A percentile compares a stretch with the other conserved stretches of the same genome.
Conservation (phyloP, 2,113 vertebrate genomes). For the Pachycephala philippinensis region DNA sequence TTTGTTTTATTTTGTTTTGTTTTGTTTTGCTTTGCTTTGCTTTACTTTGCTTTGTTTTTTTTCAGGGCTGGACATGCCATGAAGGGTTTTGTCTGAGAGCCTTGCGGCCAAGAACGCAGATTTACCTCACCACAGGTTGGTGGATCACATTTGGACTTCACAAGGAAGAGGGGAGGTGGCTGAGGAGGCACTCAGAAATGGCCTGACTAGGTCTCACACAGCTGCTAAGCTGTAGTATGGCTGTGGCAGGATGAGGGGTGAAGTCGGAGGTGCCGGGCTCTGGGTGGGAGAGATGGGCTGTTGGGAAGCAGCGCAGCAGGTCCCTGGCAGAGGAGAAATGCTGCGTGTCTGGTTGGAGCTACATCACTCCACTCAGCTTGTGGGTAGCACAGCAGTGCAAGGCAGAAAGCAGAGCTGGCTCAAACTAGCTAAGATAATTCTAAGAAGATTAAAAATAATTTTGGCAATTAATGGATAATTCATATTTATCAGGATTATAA, state of each 20-base stretch:
- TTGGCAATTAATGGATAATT: conserved; percentile 26
- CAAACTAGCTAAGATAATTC: not conserved
- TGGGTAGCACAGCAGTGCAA: not conserved
- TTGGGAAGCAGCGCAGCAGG: not conserved
- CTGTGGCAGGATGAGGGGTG: not conserved
- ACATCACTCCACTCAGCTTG: not conserved
- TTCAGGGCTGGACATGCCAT: conserved; percentile 10
- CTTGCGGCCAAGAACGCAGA: rapidly evolving
- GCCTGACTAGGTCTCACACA: not conserved
- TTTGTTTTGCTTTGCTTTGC: not conserved
- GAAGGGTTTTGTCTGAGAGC: not conserved
- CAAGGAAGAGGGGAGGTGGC: not conserved
- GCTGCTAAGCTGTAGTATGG: not conserved
- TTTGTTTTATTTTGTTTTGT: not conserved
- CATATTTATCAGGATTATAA: not conserved
- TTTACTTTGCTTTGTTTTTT: not conserved
- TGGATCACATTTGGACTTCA: not conserved
- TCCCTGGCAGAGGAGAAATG: not conserved
- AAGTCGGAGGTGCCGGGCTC: rapidly evolving
- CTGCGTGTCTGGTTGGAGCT: not conserved
- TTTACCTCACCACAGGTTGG: not conserved
- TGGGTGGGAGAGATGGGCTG: not conserved
- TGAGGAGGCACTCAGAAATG: not conserved
- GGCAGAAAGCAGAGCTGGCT: not conserved
- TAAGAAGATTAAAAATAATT: conserved; percentile 12